Percentiles rank a stretch among this genome's conserved stretches.
These are phyloP conservation scores for Trissolcus brochymenae DNA, from an alignment of 2,888 invertebrate species.

Conservation along the genomic window DNA sequence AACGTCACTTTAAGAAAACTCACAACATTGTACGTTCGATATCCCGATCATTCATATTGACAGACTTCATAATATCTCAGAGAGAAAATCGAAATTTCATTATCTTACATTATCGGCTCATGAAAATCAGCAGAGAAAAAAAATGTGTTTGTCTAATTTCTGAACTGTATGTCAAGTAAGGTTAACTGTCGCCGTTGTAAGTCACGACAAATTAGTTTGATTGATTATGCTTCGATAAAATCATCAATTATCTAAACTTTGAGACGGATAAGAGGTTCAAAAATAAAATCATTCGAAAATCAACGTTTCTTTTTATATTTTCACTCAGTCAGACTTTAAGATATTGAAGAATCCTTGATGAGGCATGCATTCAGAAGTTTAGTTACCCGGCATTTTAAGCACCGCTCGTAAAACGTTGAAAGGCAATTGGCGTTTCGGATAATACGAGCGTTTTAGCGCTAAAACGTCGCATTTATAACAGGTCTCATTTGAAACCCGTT, in stretches of 20 bases:
- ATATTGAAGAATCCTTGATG: too few relatives aligned
- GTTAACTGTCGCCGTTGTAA: background rate
- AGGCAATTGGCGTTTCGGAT: background rate
- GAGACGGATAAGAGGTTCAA: too few relatives aligned
- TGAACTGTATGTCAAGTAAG: conserved; percentile 10
- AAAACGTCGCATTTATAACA: background rate
- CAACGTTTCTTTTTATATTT: too few relatives aligned
- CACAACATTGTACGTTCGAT: too few relatives aligned
- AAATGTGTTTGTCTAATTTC: background rate
- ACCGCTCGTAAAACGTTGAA: conserved; percentile 1
- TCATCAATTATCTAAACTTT: conserved; percentile 9
- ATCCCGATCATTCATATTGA: too few relatives aligned
- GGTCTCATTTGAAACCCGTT: conserved; percentile 4
- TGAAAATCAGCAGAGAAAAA: too few relatives aligned
- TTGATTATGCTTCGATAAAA: conserved; percentile 16
- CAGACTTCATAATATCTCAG: background rate
- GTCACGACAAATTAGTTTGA: conserved; percentile 19
- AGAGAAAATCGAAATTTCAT: too few relatives aligned
- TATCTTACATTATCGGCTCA: conserved; percentile 1
- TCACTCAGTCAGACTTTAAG: too few relatives aligned
- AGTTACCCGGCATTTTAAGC: background rate
- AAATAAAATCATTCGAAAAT: too few relatives aligned
- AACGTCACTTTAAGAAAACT: too few relatives aligned
- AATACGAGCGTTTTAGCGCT: conserved; percentile 1
- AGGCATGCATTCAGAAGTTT: conserved; percentile 5